Base-by-base conservation (phyloP, 2,797 vertebrate species). In the Periophthalmus magnuspinnatus region DNA sequence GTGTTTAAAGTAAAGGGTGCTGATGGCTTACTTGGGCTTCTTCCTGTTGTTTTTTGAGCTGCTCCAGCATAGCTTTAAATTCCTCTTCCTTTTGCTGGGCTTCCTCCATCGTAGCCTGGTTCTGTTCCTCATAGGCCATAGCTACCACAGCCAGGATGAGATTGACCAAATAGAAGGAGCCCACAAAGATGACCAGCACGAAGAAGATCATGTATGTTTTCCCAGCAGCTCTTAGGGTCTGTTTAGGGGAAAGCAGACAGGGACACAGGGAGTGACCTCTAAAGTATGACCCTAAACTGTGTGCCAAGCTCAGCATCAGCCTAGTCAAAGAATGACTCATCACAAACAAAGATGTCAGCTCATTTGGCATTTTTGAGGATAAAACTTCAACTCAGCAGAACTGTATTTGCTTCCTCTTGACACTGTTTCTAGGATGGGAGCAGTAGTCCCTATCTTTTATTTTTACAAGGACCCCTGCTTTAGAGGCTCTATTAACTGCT, bases 121-220 rank as follows among this genome's bases (percentile, higher is more conserved):
- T 99, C 91, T 99, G 97, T 84, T 99, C 97, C 82, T 99, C 97
- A 0, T 99, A 99, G 56, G 97, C 97, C 97, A 99, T 99, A 73
- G 97, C 97, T 3, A 99, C 97, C 90, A 99, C 97, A 91, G 97
- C 97, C 94, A 99, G 77, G 71, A 99, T 99, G 64, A 99, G 91
- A 74, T 99, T 99, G 56, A 99, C 97, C 93, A 99, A 86, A 79
- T 99, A 99, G 92, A 99, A 99, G 0, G 97, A 99, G 0, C 97
- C 97, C 92, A 99, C 96, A 24, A 99, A 99, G 89, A 99, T 99
- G 86, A 99, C 97, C 92, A 99, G 82, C 76, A 99, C 96, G 33
- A 99, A 99, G 91, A 99, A 99, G 89, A 99, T 96, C 97, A 99
- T 99, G 93, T 99, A 99, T 67, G 97, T 99, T 91, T 99, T 99